Base-by-base conservation (phyloP, 2,888 invertebrate genomes). In the Ischnura elegans region DNA sequence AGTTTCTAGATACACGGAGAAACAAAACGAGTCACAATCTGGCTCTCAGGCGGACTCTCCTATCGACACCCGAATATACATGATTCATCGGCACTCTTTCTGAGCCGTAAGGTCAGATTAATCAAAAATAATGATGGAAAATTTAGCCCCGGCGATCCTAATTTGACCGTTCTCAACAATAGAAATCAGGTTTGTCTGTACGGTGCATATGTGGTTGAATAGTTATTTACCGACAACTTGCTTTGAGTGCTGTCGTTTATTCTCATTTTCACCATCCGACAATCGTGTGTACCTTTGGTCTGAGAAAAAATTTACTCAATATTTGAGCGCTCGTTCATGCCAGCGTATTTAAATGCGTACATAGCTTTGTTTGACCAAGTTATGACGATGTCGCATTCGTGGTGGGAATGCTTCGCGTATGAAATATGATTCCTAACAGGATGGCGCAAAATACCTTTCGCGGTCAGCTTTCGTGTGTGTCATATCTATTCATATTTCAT, bases 81-180 rank as follows among this genome's bases (percentile, higher is more conserved):
- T 76, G 76, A n/a, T 36, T 36, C 76, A 76, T 76, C 36, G 36
- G 1, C 76, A 76, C 76, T 76, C 76, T 76, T 66, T n/a, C 76
- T 36, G 76, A 76, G 10, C 76, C n/a, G 36, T 76, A 76, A 76
- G 76, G 76, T 76, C 76, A 76, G 36, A 76, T 10, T 76, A 76
- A 76, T 76, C 76, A 13, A 76, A 76, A 76, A 36, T 76, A 76
- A 76, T 76, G 29, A 36, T 4, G 76, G 29, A 76, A 29, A 76
- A 76, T 76, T n/a, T 76, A 76, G 8, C 36, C 76, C 8, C 10
- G 29, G 6, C 76, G 29, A 76, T 6, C 76, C n/a, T 36, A 76
- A 29, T 21, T 25, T n/a, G n/a, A n/a, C n/a, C n/a, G n/a, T 61
- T 61, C 61, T 61, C 19, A 61, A 61, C 61, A 21, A 25, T 25